Conservation (phyloP, 2,113 vertebrate species). For the Pelvicachromis taeniatus region DNA sequence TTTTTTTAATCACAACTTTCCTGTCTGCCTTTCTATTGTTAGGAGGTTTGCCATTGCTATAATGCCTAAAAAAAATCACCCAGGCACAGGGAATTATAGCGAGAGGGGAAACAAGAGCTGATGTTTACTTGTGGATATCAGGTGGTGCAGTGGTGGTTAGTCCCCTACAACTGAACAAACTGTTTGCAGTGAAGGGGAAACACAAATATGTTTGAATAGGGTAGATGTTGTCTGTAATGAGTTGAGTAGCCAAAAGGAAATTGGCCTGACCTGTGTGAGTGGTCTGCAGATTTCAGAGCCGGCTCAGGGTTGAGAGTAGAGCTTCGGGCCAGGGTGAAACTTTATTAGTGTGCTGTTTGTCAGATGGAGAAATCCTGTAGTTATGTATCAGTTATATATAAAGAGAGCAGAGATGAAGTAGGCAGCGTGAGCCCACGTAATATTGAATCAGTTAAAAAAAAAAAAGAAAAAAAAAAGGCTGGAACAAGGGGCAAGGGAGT, state of each 20-base stretch:
- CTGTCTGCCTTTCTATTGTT: neutral
- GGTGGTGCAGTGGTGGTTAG: neutral
- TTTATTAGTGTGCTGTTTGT: conserved; percentile 12
- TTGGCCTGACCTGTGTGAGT: neutral
- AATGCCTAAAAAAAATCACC: neutral
- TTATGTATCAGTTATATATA: neutral
- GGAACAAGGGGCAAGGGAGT: conserved; percentile 35
- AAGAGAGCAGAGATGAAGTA: neutral
- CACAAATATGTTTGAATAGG: neutral
- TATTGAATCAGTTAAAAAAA: conserved; percentile 35
- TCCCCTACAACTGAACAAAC: neutral
- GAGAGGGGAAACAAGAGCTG: neutral
- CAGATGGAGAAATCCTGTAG: conserved; percentile 9
- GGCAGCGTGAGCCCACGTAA: conserved; percentile 12
- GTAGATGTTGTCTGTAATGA: neutral
- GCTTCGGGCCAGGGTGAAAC: neutral
- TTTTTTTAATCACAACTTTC: neutral
- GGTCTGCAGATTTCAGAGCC: neutral
- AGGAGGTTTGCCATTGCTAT: neutral
- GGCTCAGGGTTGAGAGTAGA: neutral
- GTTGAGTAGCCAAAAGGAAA: conserved; percentile 1
- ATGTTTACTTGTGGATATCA: neutral
- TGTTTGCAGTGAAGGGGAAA: neutral
- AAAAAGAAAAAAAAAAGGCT: neutral
- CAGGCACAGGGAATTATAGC: neutral